Evolutionary conservation across 2,113 vertebrate genomes (phyloP).

Genomic region (Mungos mungo): DNA sequence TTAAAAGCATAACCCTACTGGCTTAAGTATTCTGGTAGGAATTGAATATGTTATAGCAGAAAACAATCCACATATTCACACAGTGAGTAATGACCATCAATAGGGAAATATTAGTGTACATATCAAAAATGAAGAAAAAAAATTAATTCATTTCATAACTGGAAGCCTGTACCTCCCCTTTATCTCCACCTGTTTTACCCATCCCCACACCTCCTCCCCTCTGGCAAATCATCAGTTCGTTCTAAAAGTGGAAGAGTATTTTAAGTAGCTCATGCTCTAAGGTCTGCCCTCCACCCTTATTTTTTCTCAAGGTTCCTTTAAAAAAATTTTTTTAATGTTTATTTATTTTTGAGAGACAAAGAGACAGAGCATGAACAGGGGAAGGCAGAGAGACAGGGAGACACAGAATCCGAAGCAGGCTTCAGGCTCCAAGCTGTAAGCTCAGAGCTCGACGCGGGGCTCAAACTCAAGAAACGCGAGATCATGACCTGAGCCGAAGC

Average conservation of each 20-base stretch:
- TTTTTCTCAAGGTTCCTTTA: not conserved
- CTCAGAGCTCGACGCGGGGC: no score
- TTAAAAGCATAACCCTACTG: not conserved
- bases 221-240: not conserved
- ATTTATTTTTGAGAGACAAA: no score
- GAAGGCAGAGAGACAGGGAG: no score
- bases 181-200: not conserved
- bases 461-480: no score
- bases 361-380: no score
- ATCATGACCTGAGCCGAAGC: no score
- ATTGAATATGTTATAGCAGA: not conserved
- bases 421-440: no score
- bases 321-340: not conserved
- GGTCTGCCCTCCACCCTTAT: not conserved
- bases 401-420: no score
- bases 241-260: not conserved
- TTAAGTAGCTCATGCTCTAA: not conserved
- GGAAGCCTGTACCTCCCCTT: not conserved
- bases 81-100: not conserved
- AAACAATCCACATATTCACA: not conserved
- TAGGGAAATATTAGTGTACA: not conserved
- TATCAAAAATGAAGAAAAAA: not conserved
- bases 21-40: not conserved
- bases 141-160: not conserved
- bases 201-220: fast-evolving